Evolutionary conservation across 2,113 vertebrate genomes (phyloP).

Genomic region (Rhinogobius similis): DNA sequence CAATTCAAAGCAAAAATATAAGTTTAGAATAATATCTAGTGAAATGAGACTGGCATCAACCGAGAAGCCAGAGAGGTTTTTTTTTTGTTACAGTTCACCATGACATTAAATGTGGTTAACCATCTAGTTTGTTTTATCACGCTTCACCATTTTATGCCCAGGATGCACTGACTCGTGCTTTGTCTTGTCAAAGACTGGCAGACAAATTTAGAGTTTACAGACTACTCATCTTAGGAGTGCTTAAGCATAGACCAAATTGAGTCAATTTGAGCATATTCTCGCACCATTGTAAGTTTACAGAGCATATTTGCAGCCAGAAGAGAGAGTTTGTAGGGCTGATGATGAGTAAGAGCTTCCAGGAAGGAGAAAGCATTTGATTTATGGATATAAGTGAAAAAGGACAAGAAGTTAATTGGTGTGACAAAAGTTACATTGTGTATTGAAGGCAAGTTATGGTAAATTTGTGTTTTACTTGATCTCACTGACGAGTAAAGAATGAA

Average conservation of each 20-base stretch:
- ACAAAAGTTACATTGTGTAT: neutral
- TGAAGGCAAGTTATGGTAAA: neutral
- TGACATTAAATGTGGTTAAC: conserved; percentile 6
- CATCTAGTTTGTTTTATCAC: neutral
- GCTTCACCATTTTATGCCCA: neutral
- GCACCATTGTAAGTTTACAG: neutral
- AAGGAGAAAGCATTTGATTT: neutral
- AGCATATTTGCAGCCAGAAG: neutral
- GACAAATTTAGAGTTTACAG: neutral
- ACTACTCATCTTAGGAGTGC: neutral
- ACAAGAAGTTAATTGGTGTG: neutral
- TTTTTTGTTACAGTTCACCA: conserved; percentile 2
- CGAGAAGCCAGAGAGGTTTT: conserved; percentile 21
- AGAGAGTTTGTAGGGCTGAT: neutral
- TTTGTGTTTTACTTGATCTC: neutral
- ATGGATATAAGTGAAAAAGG: neutral
- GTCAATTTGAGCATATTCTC: neutral
- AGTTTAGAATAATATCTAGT: too few species aligned
- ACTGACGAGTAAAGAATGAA: neutral
- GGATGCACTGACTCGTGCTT: neutral
- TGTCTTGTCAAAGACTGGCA: neutral
- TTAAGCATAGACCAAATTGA: neutral
- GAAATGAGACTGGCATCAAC: neutral
- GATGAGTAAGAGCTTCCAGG: neutral
- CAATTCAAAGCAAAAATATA: too few species aligned